Evolutionary conservation across 2,888 invertebrate genomes (phyloP), one percentile per base, ranked within the genome.

Genomic region (Coleophora flavipennella): DNA sequence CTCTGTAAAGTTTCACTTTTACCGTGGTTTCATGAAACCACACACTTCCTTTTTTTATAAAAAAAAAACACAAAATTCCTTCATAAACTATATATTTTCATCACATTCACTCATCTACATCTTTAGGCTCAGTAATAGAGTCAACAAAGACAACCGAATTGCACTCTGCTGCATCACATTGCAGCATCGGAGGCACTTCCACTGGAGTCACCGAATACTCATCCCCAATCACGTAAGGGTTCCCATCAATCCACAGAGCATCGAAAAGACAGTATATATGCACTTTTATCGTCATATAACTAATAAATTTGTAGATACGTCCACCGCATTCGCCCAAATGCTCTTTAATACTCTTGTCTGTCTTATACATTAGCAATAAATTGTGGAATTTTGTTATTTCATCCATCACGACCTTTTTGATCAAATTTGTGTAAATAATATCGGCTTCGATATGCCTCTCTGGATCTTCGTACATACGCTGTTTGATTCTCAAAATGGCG

Each of bases 331-430:
- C 83, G 0, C 83, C 83, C 13, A 83, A 53, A 59, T 84, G 84
- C 44, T 84, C 84, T 8, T 81, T 83, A 0, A 84, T 79, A 2
- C 77, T 78, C 7, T 69, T 75, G 48, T 83, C 84, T 0, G 83
- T 83, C 42, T 81, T 83, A 14, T 84, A 83, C 83, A 84, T 83
- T 0, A 84, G 54, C 0, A 83, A 48, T 0, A 84, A 49, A 20
- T 83, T 83, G 40, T 84, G 83, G 46, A 83, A 84, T 29, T 83
- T 84, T 0, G 79, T 80, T 0, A 84, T 83, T 33, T 84, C 84
- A 42, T 84, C 84, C 70, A 68, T 80, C 0, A 84, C 84, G 0
- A 81, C 80, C 29, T 83, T 83, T 34, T 81, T 83, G 0, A 84
- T 84, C 4, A 83, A 36, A 39, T 83, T 84, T 0, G 84, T 81